These are phyloP conservation scores for Tauraco hartlaubi DNA, from an alignment of 2,797 vertebrate genomes.

Conservation along the genomic window DNA sequence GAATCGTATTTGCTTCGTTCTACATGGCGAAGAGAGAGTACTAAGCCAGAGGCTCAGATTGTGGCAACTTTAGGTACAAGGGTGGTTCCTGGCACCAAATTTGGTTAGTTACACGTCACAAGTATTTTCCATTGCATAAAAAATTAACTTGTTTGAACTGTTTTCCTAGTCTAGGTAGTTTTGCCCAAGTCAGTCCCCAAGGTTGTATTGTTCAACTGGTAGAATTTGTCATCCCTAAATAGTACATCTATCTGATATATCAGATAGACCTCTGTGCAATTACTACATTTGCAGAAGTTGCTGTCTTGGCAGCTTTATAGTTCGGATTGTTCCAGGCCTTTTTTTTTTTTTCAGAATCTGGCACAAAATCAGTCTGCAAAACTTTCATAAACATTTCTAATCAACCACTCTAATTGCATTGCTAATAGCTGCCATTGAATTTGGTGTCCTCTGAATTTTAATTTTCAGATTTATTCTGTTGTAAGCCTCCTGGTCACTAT, in stretches of 20 bases:
- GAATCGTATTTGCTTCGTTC: neutral
- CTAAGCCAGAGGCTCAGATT: neutral
- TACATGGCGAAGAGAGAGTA: rapidly evolving
- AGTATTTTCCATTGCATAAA: neutral
- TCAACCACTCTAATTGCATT: neutral
- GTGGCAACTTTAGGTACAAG: neutral
- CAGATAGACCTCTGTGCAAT: neutral
- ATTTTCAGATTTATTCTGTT: slow-evolving; percentile 3
- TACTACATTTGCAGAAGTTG: neutral
- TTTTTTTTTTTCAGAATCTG: neutral
- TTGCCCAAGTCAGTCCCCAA: neutral
- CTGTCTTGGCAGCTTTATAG: neutral
- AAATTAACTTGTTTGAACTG: neutral
- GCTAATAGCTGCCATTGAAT: neutral
- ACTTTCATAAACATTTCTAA: neutral
- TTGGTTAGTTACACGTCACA: neutral
- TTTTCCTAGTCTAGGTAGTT: neutral
- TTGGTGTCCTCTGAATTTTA: neutral
- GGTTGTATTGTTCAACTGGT: rapidly evolving
- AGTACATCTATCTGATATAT: neutral
- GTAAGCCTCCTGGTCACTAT: neutral
- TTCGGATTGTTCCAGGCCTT: neutral
- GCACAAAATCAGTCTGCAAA: neutral
- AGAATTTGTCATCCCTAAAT: neutral
- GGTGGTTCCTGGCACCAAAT: neutral